Evolutionary conservation across 2,888 invertebrate genomes (phyloP).

Genomic region (Diplolepis rosae): DNA sequence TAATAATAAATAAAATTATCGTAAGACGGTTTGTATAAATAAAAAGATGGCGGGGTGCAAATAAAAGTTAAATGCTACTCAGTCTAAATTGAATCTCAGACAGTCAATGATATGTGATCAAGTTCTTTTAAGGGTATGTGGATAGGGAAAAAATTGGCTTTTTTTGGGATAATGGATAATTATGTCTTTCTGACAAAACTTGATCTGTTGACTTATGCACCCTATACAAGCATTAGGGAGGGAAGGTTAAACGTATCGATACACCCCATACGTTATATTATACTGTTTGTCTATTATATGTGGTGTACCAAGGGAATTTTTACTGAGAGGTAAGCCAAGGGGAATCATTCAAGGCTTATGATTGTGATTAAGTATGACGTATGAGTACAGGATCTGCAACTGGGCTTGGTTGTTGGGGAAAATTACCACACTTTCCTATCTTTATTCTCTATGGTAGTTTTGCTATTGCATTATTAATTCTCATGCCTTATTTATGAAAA

Average conservation of each 20-base stretch:
- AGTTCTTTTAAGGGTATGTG: slow-evolving; percentile 52
- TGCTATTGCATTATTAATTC: neutral
- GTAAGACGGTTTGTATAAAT: too few relatives aligned
- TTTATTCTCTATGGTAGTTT: neutral
- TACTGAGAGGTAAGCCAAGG: slow-evolving; percentile 39
- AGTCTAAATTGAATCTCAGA: slow-evolving; percentile 68
- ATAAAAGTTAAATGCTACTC: slow-evolving; percentile 61
- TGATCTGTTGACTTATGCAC: slow-evolving; percentile 51
- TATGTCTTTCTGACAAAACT: slow-evolving; percentile 36
- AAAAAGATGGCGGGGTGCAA: too few relatives aligned
- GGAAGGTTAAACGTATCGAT: slow-evolving; percentile 54
- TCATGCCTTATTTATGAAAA: neutral
- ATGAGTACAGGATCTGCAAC: slow-evolving; percentile 51
- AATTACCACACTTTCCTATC: slow-evolving; percentile 1
- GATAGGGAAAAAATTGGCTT: slow-evolving; percentile 53
- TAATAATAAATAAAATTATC: too few relatives aligned
- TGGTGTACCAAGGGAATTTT: slow-evolving; percentile 60
- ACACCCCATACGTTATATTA: slow-evolving; percentile 60
- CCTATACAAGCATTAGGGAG: slow-evolving; percentile 55
- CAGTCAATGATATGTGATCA: slow-evolving; percentile 59
- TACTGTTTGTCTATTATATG: slow-evolving; percentile 66
- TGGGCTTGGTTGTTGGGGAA: slow-evolving; percentile 11
- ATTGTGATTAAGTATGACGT: slow-evolving; percentile 63
- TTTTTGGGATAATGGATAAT: slow-evolving; percentile 35
- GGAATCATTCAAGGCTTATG: slow-evolving; percentile 53